These are phyloP conservation scores for Neria commutata DNA, from an alignment of 2,888 invertebrate species.

Conservation along the genomic window DNA sequence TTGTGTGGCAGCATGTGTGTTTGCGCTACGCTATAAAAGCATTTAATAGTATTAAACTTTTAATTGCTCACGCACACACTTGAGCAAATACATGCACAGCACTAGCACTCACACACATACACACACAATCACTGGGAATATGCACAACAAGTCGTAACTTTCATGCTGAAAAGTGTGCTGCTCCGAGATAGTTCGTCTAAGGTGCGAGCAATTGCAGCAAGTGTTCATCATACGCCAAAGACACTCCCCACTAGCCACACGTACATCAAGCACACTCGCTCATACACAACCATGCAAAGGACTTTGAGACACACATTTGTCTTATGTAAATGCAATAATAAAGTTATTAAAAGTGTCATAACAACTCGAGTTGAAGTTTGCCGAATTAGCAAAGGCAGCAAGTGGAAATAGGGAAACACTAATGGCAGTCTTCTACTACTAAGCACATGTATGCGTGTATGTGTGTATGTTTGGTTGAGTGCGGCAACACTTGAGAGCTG, in stretches of 20 bases:
- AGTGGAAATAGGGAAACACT: neutral
- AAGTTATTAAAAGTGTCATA: slow-evolving; percentile 61
- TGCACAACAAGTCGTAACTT: too few relatives aligned
- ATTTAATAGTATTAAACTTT: slow-evolving; percentile 60
- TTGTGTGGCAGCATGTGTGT: slow-evolving; percentile 28
- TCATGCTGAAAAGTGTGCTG: neutral
- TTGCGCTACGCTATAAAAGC: slow-evolving; percentile 52
- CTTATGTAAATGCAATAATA: slow-evolving; percentile 57
- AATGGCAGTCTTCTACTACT: too few relatives aligned
- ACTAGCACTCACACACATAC: neutral
- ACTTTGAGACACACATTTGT: neutral
- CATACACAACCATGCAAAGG: neutral
- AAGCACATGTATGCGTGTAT: too few relatives aligned
- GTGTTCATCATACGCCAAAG: slow-evolving; percentile 3
- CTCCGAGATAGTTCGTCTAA: neutral
- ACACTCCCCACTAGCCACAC: neutral
- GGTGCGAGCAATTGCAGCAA: neutral
- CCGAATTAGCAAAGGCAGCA: neutral
- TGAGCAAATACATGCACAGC: neutral
- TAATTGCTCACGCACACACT: slow-evolving; percentile 41
- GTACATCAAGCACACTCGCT: neutral
- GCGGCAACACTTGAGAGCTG: too few relatives aligned
- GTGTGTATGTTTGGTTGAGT: too few relatives aligned
- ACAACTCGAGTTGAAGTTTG: slow-evolving; percentile 43
- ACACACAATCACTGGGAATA: neutral